These are phyloP conservation scores for Procambarus clarkii DNA, from an alignment of 1,140 invertebrate species.

Conservation along the genomic window DNA sequence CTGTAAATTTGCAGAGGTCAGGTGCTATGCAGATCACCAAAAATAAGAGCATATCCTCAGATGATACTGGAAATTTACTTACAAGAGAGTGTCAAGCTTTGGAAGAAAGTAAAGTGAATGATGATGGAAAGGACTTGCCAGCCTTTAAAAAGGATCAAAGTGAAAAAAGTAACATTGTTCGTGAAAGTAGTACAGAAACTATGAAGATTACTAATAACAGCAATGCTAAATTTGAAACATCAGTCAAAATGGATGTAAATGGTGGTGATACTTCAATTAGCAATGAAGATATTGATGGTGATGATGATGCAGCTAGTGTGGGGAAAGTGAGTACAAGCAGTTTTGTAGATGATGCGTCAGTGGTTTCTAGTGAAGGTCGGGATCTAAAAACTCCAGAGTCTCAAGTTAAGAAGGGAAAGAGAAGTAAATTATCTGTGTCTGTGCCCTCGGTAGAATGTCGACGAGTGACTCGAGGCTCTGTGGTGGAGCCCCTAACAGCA, in stretches of 20 bases:
- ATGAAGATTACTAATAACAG: neutral
- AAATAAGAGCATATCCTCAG: neutral
- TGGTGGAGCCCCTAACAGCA: slow-evolving; percentile 51
- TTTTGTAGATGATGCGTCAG: slow-evolving; percentile 66
- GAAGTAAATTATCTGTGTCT: neutral
- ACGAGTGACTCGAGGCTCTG: slow-evolving; percentile 65
- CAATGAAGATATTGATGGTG: slow-evolving; percentile 46
- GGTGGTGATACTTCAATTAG: neutral
- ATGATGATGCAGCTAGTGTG: slow-evolving; percentile 66
- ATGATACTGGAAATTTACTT: neutral
- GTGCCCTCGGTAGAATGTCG: slow-evolving; percentile 38
- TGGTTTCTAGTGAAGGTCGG: slow-evolving; percentile 66
- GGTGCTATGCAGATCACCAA: neutral
- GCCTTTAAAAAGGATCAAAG: neutral
- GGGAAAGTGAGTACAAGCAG: slow-evolving; percentile 65
- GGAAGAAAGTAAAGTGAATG: neutral
- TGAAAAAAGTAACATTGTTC: neutral
- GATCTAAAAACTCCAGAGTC: slow-evolving; percentile 70
- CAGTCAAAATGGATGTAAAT: slow-evolving; percentile 2
- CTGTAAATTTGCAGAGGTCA: neutral
- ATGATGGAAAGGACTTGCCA: neutral
- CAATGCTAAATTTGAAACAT: neutral
- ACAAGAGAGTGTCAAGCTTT: neutral
- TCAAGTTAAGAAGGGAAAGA: slow-evolving; percentile 46
- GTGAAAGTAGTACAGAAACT: neutral